Evolutionary conservation across 2,797 vertebrate genomes (phyloP), one percentile per base, ranked within the genome.

Genomic region (Spatula clypeata): DNA sequence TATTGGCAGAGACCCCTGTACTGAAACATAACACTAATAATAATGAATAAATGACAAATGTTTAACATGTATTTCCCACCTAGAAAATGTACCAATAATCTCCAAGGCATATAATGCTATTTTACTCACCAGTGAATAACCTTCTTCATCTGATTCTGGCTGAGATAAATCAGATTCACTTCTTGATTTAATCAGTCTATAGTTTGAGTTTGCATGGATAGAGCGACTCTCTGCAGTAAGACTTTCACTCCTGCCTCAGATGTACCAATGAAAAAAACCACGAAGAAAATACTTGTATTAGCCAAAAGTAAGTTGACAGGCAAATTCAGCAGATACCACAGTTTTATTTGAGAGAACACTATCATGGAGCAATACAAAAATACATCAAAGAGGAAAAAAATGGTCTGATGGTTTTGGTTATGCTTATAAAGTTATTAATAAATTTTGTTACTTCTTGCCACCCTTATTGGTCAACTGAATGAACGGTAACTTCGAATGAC

Each of bases 151-250:
- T 10, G 99, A 99, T 97, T 99, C 99, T 1, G 99, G 99, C 95
- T 99, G 99, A 62, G 99, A 99, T 60, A 99, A 98, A 96, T 99
- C 99, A 15, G 99, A 99, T 97, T 99, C 99, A 57, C 99, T 99
- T 97, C 99, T 98, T 70, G 99, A 99, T 94, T 99, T 99, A 69
- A 99, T 99, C 95, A 99, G 98, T 90, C 99, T 98, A 95, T 99
- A 99, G 94, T 96, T 99, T 11, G 99, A 98, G 95, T 97, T 99
- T 95, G 98, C 97, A 67, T 99, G 99, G 80, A 99, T 97, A 4
- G 99, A 99, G 8, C 98, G 99, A 91, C 98, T 99, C 97, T 99
- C 99, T 72, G 99, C 98, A 64, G 98, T 99, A 85, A 99, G 98
- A 97, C 99, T 99, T 98, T 99, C 99, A 94, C 99, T 99, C 98